Base-by-base conservation (phyloP, 2,113 vertebrate species). In the Rynchops niger region DNA sequence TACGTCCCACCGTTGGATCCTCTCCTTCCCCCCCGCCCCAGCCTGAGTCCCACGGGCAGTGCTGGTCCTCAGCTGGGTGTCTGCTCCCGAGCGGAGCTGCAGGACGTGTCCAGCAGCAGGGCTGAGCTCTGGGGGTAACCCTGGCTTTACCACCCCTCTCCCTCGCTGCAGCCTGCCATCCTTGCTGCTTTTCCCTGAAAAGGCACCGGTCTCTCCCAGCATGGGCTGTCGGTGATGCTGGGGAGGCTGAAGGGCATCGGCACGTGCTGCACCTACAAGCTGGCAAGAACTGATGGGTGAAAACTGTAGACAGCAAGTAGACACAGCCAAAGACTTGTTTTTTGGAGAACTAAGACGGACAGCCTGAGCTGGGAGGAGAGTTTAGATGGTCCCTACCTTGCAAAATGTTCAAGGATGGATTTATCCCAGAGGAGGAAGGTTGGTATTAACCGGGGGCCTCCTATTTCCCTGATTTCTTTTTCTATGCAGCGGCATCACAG, bases 31-130 rank as follows among this genome's bases (percentile, higher is more conserved):
- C 42, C 30, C 80, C 2, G 38, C 10, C 38, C 43, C 42, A 43
- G 15, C 45, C 45, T 18, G 1, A 2, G 42, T 52, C 55, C 55
- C 11, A 0, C 3, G 0, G 59, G 53, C 74, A 56, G 52, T 0
- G 1, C 0, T 67, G 63, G 27, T 22, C 36, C 43, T 58, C 49
- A 21, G 38, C 36, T 0, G 0, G 40, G 62, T 30, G 40, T 19
- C 70, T 29, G 67, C 15, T 49, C 52, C n/a, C 9, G 56, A 71
- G 91, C 4, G 3, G 53, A 83, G 93, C 90, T 78, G 36, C 69
- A 36, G 78, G 15, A 26, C 5, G 0, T 3, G 23, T 61, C 53
- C 65, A 42, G 2, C 23, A 45, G 3, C 21, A 38, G 43, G 29
- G n/a, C 2, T 74, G 65, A 82, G 59, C 49, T 82, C 84, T 27